Evolutionary conservation across 2,797 vertebrate genomes (phyloP).

Genomic region (Sorex maritimensis): DNA sequence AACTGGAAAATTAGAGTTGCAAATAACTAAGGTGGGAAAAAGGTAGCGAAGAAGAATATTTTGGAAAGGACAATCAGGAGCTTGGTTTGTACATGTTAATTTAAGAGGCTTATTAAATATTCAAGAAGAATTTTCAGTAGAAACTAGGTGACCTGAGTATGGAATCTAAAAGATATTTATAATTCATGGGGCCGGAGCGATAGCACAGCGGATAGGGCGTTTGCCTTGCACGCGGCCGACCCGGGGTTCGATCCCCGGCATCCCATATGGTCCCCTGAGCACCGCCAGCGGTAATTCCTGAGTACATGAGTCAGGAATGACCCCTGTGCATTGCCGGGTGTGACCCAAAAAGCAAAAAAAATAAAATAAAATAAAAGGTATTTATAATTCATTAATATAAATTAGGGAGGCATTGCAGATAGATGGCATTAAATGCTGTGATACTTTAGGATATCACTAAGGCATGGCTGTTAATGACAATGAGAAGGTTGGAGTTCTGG

Average conservation of each 20-base stretch:
- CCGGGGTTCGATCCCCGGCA: too few species aligned
- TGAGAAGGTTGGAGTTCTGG: not conserved
- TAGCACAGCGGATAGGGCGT: too few species aligned
- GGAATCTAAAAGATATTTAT: not conserved
- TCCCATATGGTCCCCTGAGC: too few species aligned
- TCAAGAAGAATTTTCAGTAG: not conserved
- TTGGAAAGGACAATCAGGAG: not conserved
- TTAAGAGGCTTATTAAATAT: not conserved
- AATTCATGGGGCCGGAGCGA: too few species aligned
- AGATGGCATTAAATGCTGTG: too few species aligned
- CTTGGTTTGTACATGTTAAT: not conserved
- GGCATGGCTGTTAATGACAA: not conserved
- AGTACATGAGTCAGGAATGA: too few species aligned
- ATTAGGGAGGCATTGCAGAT: not conserved
- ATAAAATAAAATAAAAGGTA: too few species aligned
- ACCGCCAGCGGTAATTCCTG: too few species aligned
- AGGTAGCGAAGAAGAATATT: not conserved
- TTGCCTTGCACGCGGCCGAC: too few species aligned
- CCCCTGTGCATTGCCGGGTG: too few species aligned
- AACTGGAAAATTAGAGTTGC: not conserved
- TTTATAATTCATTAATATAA: not conserved
- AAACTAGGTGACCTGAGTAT: not conserved
- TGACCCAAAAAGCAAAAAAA: too few species aligned
- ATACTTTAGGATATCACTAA: not conserved
- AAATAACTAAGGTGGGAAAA: not conserved